Conservation (phyloP, 35 echinoderm and acorn worm species). For the Heliocidaris tuberculata region DNA sequence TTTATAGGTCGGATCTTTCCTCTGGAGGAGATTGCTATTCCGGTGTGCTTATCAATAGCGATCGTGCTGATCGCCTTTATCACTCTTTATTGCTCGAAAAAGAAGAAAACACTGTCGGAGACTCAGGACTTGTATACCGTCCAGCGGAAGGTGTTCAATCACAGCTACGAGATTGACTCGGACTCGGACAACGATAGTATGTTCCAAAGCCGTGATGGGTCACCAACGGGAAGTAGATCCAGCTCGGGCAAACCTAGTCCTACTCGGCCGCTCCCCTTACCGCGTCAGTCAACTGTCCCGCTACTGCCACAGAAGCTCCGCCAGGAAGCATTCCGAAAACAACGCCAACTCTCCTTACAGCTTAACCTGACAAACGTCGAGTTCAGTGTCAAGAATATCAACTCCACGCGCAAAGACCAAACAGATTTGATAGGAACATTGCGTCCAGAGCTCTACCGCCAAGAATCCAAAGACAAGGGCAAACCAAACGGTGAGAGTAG, state of each 20-base stretch:
- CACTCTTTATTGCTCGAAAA: constrained; percentile 67
- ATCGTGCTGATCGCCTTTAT: constrained; percentile 76
- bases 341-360: constrained; percentile 88
- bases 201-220: constrained; percentile 49
- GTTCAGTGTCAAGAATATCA: constrained; percentile 89
- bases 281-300: constrained; percentile 88
- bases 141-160: constrained; percentile 64
- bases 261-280: constrained; percentile 56
- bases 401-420: constrained; percentile 61
- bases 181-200: constrained; percentile 90
- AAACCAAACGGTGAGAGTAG: constrained; percentile 54
- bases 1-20: constrained; percentile 55
- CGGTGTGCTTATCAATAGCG: constrained; percentile 61
- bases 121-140: constrained; percentile 58
- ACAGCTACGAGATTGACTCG: constrained; percentile 74
- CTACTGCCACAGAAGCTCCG: constrained; percentile 75
- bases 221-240: constrained; percentile 43
- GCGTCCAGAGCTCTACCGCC: constrained; percentile 76
- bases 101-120: constrained; percentile 50
- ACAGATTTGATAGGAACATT: constrained; percentile 66
- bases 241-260: constrained; percentile 59
- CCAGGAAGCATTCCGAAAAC: constrained; percentile 84
- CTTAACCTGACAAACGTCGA: constrained; percentile 89
- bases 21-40: constrained; percentile 72
- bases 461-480: constrained; percentile 68